Conservation (phyloP, 2,888 invertebrate species). For the Eupithecia dodoneata region DNA sequence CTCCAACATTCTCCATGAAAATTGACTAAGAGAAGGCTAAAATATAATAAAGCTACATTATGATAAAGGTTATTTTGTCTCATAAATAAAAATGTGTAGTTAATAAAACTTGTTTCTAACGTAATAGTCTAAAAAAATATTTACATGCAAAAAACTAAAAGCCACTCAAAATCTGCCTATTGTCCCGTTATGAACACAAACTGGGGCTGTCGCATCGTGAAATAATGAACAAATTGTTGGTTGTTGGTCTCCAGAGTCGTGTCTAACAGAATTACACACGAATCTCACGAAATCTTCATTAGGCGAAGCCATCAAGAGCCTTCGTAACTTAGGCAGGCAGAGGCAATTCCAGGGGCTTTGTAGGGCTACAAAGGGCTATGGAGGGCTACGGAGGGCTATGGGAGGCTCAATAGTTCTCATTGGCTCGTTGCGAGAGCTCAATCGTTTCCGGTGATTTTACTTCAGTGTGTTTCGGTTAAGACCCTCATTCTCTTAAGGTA, state of each 20-base stretch:
- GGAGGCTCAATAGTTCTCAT: slow-evolving; percentile 17
- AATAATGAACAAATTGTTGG: not conserved
- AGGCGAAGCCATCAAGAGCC: slow-evolving; percentile 4
- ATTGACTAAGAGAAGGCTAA: too few relatives aligned
- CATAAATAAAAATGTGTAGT: not conserved
- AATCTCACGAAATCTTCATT: slow-evolving; percentile 19
- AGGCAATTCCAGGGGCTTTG: slow-evolving; percentile 21
- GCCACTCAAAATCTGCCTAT: not conserved
- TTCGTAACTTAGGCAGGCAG: slow-evolving; percentile 16
- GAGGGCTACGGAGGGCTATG: slow-evolving; percentile 15
- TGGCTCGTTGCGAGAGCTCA: slow-evolving; percentile 10
- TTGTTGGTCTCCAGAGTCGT: not conserved
- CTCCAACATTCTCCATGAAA: too few relatives aligned
- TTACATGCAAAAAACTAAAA: not conserved
- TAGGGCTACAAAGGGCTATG: slow-evolving; percentile 21
- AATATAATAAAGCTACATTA: too few relatives aligned
- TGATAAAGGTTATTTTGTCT: too few relatives aligned
- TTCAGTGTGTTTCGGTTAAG: slow-evolving; percentile 20
- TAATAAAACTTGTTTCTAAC: not conserved
- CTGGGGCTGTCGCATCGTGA: not conserved
- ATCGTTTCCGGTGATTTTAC: slow-evolving; percentile 29
- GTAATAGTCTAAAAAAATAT: too few relatives aligned
- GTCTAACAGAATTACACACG: not conserved
- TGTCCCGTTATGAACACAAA: not conserved
- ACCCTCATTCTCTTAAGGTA: not conserved